phyloP scores from a whole-genome alignment of 1,140 invertebrate species.

The Chelonus insularis region DNA sequence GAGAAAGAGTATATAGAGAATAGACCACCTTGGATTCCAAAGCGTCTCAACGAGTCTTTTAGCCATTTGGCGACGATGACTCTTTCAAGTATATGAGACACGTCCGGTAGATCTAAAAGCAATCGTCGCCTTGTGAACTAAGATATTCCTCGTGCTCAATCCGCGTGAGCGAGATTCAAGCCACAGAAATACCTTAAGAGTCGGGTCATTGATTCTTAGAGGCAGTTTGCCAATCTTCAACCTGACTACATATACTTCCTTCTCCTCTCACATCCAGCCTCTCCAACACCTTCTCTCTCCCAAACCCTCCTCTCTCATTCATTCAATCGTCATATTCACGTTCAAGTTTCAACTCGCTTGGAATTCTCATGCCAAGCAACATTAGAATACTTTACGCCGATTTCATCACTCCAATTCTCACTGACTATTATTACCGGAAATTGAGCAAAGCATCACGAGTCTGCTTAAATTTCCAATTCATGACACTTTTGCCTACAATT shows the following conservation, averaged over 20 bases:
- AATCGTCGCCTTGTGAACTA: conserved; percentile 3
- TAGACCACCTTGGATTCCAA: not conserved
- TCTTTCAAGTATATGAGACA: not conserved
- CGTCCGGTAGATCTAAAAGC: conserved; percentile 2
- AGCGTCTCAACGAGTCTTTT: not conserved
- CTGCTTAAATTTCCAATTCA: no score
- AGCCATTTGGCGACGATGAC: not conserved
- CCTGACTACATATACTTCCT: conserved; percentile 1
- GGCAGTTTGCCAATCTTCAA: conserved; percentile 49
- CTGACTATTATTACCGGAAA: not conserved
- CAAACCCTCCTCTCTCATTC: not conserved
- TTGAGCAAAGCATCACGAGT: not conserved
- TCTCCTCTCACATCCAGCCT: not conserved
- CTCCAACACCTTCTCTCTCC: not conserved
- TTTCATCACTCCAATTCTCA: not conserved
- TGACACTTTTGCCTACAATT: not conserved
- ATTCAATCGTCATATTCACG: conserved; percentile 1
- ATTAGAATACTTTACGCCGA: no score
- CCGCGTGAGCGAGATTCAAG: conserved; percentile 3
- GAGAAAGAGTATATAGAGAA: not conserved
- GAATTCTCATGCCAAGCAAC: not conserved
- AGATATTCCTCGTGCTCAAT: not conserved
- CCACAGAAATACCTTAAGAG: conserved; percentile 43
- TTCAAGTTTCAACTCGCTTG: not conserved
- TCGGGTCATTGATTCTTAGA: conserved; percentile 52